phyloP scores from a whole-genome alignment of 1,140 invertebrate species.

The Drosophila orosa region DNA sequence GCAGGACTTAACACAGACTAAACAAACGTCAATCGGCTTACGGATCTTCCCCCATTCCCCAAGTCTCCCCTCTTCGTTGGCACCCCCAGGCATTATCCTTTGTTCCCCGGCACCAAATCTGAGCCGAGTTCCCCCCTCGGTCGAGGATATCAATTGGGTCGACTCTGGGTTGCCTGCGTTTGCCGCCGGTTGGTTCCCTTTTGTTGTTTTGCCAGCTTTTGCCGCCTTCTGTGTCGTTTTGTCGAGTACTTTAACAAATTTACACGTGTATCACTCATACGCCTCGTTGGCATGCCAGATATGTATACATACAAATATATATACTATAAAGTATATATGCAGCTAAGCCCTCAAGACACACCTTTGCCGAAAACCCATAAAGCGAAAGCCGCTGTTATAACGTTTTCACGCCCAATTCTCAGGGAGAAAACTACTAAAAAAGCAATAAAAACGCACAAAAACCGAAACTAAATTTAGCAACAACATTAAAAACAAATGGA shows the following conservation, averaged over 20 bases:
- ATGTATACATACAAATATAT: not conserved
- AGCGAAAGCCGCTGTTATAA: not conserved
- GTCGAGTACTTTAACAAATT: slow-evolving; percentile 72
- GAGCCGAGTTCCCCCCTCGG: too few species aligned
- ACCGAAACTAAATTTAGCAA: not conserved
- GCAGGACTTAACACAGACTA: slow-evolving; percentile 45
- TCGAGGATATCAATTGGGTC: slow-evolving; percentile 33
- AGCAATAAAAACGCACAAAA: slow-evolving; percentile 22
- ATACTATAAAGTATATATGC: not conserved
- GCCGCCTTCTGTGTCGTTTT: slow-evolving; percentile 35
- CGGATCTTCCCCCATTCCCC: slow-evolving; percentile 5
- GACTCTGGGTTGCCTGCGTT: not conserved
- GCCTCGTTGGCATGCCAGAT: slow-evolving; percentile 61
- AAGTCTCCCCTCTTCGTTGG: not conserved
- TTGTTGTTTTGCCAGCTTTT: slow-evolving; percentile 33
- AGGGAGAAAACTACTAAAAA: slow-evolving; percentile 16
- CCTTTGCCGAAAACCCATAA: not conserved
- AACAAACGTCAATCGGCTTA: slow-evolving; percentile 49
- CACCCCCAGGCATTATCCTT: slow-evolving; percentile 28
- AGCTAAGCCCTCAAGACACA: slow-evolving; percentile 24
- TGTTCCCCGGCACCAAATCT: slow-evolving; percentile 5
- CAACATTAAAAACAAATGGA: slow-evolving; percentile 2
- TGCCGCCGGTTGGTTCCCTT: slow-evolving; percentile 1
- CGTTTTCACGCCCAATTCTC: slow-evolving; percentile 57
- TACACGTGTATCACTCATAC: slow-evolving; percentile 80